Percentiles rank a stretch among this genome's conserved stretches.
These are phyloP conservation scores for Trogon melanurus DNA, from an alignment of 2,113 vertebrate genomes.

Conservation along the genomic window DNA sequence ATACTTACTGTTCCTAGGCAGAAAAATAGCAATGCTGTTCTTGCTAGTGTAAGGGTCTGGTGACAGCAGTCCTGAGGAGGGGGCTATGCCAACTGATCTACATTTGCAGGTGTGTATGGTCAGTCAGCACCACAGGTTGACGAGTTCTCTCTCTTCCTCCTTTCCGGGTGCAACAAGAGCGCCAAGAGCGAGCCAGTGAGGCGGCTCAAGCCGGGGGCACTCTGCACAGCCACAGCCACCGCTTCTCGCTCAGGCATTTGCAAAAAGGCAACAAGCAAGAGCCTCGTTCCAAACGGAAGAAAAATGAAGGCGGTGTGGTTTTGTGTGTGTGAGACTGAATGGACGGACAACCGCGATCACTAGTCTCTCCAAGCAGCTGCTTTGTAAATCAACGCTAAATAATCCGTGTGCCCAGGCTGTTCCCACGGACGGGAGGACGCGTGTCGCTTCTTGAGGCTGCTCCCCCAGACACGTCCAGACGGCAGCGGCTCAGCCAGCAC, in stretches of 20 bases:
- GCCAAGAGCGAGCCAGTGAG: background rate
- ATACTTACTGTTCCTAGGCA: conserved; percentile 72
- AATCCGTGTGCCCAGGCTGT: background rate
- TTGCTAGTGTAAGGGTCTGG: conserved; percentile 29
- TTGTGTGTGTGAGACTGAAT: background rate
- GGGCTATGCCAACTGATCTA: background rate
- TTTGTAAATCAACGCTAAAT: background rate
- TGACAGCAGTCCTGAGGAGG: conserved; percentile 8
- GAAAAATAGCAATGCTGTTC: conserved; percentile 32
- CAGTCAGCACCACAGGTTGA: conserved; percentile 52
- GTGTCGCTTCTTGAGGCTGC: background rate
- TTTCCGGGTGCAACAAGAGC: background rate
- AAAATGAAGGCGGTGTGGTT: background rate
- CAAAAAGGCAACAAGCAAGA: conserved; percentile 8
- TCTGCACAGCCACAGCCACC: conserved; percentile 46
- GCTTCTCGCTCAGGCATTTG: conserved; percentile 54
- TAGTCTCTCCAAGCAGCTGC: background rate
- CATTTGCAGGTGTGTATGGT: conserved; percentile 41
- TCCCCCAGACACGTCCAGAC: background rate
- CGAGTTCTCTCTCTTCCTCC: background rate
- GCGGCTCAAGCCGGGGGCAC: background rate
- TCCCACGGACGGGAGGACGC: background rate
- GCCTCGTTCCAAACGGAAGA: background rate
- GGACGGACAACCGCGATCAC: background rate
- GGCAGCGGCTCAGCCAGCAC: conserved; percentile 44